Base-by-base conservation (phyloP, 2,797 vertebrate species). In the Neopelma chrysocephalum region DNA sequence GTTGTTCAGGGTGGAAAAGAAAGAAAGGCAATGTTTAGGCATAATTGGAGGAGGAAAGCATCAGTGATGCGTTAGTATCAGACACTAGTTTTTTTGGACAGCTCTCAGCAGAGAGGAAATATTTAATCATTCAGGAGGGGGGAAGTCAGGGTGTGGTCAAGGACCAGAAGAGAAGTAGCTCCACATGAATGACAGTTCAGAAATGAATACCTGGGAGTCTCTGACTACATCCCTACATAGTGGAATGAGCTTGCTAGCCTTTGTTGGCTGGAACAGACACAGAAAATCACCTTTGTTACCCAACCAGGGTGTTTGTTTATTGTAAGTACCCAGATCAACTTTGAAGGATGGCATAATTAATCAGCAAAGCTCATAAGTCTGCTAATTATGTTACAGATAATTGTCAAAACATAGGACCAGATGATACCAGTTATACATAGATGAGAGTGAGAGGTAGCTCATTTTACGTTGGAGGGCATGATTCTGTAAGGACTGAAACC, bases 291-390 rank as follows among this genome's bases (percentile, higher is more conserved):
- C 85, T 91, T 90, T 93, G 92, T 88, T 91, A 85, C 26, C 66
- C 69, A 93, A 13, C n/a, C 36, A 66, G 66, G 65, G 36, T 94
- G 94, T 96, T 95, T 95, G 94, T 96, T 97, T 96, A 90, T 88
- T 91, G 4, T 94, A 83, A 86, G 82, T 91, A 93, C 58, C 66
- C 79, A 90, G 89, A 94, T 96, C 95, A 92, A 19, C 87, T 94
- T 83, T 86, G 91, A 94, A 95, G 77, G 91, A 78, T 94, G 77
- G 89, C 85, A 94, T 96, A 94, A 97, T 96, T 96, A 93, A 94
- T 97, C 87, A 94, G 87, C 3, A 32, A 88, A 83, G 76, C 84
- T 95, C 91, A 96, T 96, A 96, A 96, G 76, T 48, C 87, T 88
- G 27, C 42, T 92, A 96, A 96, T 95, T 95, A 93, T 45, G 72